Base-by-base conservation (phyloP, 2,113 vertebrate species). In the Plectropomus leopardus region DNA sequence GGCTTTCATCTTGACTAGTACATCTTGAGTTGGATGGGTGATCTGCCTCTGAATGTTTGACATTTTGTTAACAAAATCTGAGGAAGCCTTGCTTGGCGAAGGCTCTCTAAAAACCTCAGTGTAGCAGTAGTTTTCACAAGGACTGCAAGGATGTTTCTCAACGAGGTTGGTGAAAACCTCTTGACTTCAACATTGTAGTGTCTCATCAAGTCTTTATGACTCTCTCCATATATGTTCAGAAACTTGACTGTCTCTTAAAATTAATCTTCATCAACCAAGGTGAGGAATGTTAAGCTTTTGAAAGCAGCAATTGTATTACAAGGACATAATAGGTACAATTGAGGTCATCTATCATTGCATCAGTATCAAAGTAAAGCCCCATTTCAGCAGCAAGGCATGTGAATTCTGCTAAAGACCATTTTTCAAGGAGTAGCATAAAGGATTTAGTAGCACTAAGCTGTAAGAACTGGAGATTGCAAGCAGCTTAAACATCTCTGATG, bases 61-160 rank as follows among this genome's bases (percentile, higher is more conserved):
- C 87, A 82, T 80, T 85, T 88, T 87, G 79, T 89, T 78, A 84
- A 77, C 78, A 83, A 68, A 89, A 86, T 82, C 74, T 80, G 81
- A 85, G 51, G 63, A 77, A 76, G 68, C 50, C 71, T 76, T 64
- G 54, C 82, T 85, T 77, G 73, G 86, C 76, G 58, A 71, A 72
- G 36, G 58, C 76, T 72, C 54, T 13, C 63, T 67, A 30, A 55
- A 76, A 79, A 63, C 57, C 40, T 53, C 30, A 36, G 32, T 50
- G 79, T 34, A 40, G 69, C 19, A 34, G 59, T 11, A 34, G 19
- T 54, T 65, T 77, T 70, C 36, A 47, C 34, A 3, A 58, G 30
- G 60, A 83, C 63, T 79, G 67, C 17, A 44, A 71, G 68, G 61
- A 78, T 71, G 72, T 69, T 77, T 78, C 64, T 79, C 53, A 75